phyloP scores from a whole-genome alignment of 2,797 vertebrate genomes.

The Rhinatrema bivittatum region DNA sequence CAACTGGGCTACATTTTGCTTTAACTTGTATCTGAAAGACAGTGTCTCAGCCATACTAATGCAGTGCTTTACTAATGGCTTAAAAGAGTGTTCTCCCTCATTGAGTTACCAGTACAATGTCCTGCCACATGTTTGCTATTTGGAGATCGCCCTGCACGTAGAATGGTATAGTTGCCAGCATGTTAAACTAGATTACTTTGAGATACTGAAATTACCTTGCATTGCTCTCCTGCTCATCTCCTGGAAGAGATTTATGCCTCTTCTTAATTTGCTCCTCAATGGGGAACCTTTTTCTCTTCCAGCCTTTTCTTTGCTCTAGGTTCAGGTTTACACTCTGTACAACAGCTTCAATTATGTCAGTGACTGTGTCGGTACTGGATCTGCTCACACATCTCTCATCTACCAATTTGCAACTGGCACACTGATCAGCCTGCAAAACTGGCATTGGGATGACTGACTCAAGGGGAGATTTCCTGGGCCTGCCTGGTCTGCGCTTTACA shows the following conservation, averaged over 20 bases:
- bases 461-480: slow-evolving; percentile 76
- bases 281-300: slow-evolving; percentile 60
- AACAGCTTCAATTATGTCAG: slow-evolving; percentile 80
- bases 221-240: slow-evolving; percentile 43
- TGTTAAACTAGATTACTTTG: no score
- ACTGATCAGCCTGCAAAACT: slow-evolving; percentile 39
- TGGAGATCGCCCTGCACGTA: no score
- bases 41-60: no score
- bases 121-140: no score
- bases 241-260: slow-evolving; percentile 42
- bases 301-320: slow-evolving; percentile 62
- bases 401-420: slow-evolving; percentile 34
- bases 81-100: no score
- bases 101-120: no score
- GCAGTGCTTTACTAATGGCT: no score
- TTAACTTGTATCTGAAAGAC: no score
- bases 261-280: slow-evolving; percentile 65
- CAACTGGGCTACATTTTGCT: no score
- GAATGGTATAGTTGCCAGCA: no score
- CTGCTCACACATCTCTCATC: slow-evolving; percentile 12
- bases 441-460: slow-evolving; percentile 53
- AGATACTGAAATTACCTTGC: background rate
- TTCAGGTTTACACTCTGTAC: slow-evolving; percentile 69
- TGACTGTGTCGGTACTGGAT: slow-evolving; percentile 59
- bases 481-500: slow-evolving; percentile 80